Percentiles rank a stretch among this genome's conserved stretches.
These are phyloP conservation scores for Branchinecta lindahli DNA, from an alignment of 1,140 invertebrate species.

Conservation along the genomic window DNA sequence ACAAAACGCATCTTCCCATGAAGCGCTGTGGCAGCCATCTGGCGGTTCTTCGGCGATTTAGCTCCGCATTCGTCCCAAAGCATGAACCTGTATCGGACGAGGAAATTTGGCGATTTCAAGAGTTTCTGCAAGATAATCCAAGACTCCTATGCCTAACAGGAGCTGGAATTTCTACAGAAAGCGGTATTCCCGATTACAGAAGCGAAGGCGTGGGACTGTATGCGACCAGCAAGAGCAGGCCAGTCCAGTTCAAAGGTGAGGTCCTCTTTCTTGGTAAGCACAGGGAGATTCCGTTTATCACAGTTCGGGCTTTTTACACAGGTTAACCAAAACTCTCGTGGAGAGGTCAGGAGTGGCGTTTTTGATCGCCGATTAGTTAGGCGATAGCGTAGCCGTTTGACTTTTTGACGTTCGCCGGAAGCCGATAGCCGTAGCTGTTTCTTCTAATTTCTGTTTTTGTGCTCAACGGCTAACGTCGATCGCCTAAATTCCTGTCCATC, in stretches of 20 bases:
- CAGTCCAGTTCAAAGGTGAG: conserved; percentile 49
- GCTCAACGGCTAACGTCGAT: too few species aligned
- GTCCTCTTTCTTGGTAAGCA: background rate
- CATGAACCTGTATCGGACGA: conserved; percentile 42
- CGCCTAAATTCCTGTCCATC: too few species aligned
- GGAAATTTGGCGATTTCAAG: conserved; percentile 44
- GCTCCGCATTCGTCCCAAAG: conserved; percentile 46
- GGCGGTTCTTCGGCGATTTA: background rate
- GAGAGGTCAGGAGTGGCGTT: too few species aligned
- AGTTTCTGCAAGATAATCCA: conserved; percentile 44
- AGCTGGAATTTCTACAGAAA: conserved; percentile 88
- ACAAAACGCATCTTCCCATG: background rate
- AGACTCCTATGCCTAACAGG: conserved; percentile 66
- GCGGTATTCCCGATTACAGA: conserved; percentile 84
- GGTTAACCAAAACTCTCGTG: too few species aligned
- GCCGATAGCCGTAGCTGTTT: too few species aligned
- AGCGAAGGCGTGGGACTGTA: conserved; percentile 84
- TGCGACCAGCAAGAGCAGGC: conserved; percentile 60
- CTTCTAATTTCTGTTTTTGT: too few species aligned
- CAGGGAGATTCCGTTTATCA: background rate
- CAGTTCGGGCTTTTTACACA: too few species aligned
- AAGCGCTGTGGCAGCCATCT: background rate
- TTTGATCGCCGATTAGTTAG: too few species aligned
- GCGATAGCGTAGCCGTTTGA: too few species aligned
- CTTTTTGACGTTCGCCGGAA: too few species aligned